Percentiles rank a stretch among this genome's conserved stretches.
Conservation (phyloP, 2,888 invertebrate genomes). For the Epinotia demarniana region DNA sequence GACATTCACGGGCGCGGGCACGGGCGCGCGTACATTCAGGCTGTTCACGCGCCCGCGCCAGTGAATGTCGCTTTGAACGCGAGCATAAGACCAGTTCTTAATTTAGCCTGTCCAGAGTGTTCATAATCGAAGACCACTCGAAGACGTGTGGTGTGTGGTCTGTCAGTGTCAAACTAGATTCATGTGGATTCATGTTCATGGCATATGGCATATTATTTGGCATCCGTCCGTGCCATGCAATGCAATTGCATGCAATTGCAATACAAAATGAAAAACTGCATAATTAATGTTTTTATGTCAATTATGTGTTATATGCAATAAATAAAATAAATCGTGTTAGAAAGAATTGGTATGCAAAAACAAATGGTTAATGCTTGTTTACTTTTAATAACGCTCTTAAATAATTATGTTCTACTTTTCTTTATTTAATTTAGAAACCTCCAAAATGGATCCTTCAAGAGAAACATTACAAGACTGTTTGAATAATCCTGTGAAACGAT, state of each 20-base stretch:
- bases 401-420: background rate
- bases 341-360: background rate
- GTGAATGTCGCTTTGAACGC: too few relatives aligned
- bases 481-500: slow-evolving; percentile 46
- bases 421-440: background rate
- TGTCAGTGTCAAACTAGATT: background rate
- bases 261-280: slow-evolving; percentile 4
- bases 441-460: slow-evolving; percentile 27
- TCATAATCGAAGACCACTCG: too few relatives aligned
- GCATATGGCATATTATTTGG: background rate
- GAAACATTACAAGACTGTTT: slow-evolving; percentile 38
- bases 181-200: too few relatives aligned
- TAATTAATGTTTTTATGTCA: background rate
- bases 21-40: too few relatives aligned
- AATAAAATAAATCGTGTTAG: background rate
- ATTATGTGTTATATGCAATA: background rate
- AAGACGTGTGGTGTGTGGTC: too few relatives aligned
- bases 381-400: background rate
- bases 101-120: too few relatives aligned
- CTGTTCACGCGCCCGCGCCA: too few relatives aligned
- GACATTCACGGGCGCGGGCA: too few relatives aligned
- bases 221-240: background rate
- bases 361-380: background rate
- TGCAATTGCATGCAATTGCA: background rate
- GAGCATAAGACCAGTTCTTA: too few relatives aligned